Conservation (phyloP, 2,113 vertebrate species). For the Herpetotheres cachinnans region DNA sequence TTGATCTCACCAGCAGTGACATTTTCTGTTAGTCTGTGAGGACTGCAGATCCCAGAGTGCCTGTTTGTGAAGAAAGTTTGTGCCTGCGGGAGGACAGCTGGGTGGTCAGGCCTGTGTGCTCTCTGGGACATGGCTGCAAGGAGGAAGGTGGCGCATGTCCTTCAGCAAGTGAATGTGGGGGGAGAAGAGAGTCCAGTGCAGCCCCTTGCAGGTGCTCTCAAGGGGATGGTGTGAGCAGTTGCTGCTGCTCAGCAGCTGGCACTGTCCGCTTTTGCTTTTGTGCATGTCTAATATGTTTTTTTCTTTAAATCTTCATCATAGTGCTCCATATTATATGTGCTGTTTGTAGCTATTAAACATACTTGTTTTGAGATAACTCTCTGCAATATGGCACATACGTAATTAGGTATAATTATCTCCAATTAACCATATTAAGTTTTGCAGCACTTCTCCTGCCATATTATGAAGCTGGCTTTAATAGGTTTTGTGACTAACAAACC, state of each 20-base stretch:
- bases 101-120: fast-evolving
- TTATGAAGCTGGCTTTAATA: slow-evolving; percentile 37
- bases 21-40: background rate
- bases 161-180: fast-evolving
- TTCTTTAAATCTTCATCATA: background rate
- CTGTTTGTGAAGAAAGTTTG: fast-evolving
- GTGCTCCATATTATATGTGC: background rate
- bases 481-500: slow-evolving; percentile 28
- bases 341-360: slow-evolving; percentile 48
- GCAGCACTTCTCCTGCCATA: background rate
- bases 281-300: background rate
- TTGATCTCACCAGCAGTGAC: fast-evolving
- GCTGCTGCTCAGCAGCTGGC: background rate
- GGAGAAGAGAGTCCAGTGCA: background rate
- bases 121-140: background rate
- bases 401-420: slow-evolving; percentile 59
- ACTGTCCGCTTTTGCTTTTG: background rate
- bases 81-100: background rate
- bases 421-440: slow-evolving; percentile 53
- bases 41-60: background rate
- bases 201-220: background rate
- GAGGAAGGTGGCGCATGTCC: background rate
- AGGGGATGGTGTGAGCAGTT: background rate
- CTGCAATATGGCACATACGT: slow-evolving; percentile 56
- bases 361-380: slow-evolving; percentile 50